Evolutionary conservation across 2,888 invertebrate genomes (phyloP), one percentile per base, ranked within the genome.

Genomic region (Graphium colonna): DNA sequence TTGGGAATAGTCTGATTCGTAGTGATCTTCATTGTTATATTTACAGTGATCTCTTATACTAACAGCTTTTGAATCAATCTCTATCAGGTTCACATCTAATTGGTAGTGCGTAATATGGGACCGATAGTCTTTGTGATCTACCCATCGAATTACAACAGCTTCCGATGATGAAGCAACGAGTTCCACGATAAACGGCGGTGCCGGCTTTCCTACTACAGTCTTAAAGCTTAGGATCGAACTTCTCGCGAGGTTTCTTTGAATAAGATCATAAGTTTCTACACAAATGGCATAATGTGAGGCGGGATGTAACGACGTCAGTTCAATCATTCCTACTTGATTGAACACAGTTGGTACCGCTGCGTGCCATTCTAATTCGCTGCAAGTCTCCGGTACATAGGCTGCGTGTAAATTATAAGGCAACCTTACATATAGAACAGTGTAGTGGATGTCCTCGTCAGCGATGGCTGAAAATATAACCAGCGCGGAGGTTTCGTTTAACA

Each of bases 341-440:
- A 52, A 62, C 12, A 58, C 57, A 17, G 61, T 61, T 3, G 67
- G 65, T 5, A 75, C 73, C 10, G 75, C 63, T 41, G 75, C 69
- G 39, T 73, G 64, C 88, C 88, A 88, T 65, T 88, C 81, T 1
- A 73, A 76, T 39, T 83, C 76, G 47, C 83, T 85, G 56, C 87
- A 89, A 1, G 74, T 75, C 62, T 88, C 87, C 16, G 88, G 85
- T 13, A 81, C 75, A 26, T 77, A 63, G 1, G 66, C 61, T 9
- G 65, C 64, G 15, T 70, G 60, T 9, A 63, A 58, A 9, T 69
- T 75, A 48, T 67, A 64, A 26, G 81, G 76, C 51, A 87, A 56
- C 36, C 72, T 71, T 1, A 78, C 78, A 55, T 86, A 87, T 1
- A 88, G 61, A 15, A 85, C 69, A 10, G 82, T 68, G 52, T 86